A percentile compares a stretch with the other conserved stretches of the same genome.
These are phyloP conservation scores for Mormyrus iriodes DNA, from an alignment of 2,113 vertebrate genomes.

Conservation along the genomic window DNA sequence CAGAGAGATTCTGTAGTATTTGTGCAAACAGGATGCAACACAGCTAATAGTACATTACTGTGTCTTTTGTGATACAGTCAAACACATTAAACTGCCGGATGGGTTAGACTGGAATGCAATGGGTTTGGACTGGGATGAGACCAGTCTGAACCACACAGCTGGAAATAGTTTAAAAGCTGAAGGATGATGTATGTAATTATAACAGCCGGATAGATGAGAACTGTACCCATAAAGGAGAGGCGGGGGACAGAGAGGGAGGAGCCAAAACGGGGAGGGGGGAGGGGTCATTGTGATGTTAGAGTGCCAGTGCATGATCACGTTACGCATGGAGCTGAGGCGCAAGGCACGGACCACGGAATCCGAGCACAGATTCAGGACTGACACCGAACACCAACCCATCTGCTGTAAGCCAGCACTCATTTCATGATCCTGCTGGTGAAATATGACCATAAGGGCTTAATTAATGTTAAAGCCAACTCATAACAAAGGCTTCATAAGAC, in stretches of 20 bases:
- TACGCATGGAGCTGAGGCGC: neutral
- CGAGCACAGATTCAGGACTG: neutral
- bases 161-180: neutral
- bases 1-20: neutral
- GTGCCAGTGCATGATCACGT: neutral
- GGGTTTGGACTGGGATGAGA: conserved; percentile 5
- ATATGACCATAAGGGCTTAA: neutral
- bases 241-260: neutral
- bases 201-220: neutral
- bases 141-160: neutral
- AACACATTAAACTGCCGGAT: neutral
- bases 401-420: neutral
- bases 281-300: neutral
- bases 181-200: neutral
- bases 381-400: neutral
- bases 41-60: neutral
- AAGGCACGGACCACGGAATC: neutral
- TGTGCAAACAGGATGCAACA: neutral
- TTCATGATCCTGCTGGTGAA: neutral
- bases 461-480: neutral
- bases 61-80: neutral
- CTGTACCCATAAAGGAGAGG: neutral
- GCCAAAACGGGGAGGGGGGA: no score
- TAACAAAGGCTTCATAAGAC: neutral
- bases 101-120: neutral